phyloP scores from a whole-genome alignment of 1,140 invertebrate genomes.

The Polyergus mexicanus region DNA sequence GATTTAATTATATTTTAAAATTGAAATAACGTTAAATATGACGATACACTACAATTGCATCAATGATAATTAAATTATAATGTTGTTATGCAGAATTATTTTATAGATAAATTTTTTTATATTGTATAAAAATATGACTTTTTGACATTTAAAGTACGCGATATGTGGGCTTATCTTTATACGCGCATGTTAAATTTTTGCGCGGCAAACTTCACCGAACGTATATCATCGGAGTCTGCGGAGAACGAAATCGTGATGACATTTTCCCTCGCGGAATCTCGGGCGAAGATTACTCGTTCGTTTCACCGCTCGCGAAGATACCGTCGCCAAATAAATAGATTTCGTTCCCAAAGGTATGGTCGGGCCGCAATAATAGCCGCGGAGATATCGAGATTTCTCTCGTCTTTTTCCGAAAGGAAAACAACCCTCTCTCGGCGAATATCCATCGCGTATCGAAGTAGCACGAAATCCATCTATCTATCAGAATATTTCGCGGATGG shows the following conservation, averaged over 20 bases:
- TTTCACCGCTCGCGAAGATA: conserved; percentile 46
- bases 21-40: background rate
- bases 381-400: conserved; percentile 20
- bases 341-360: background rate
- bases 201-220: background rate
- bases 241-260: conserved; percentile 26
- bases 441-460: conserved; percentile 42
- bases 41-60: background rate
- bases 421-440: conserved; percentile 28
- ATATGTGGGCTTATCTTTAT: conserved; percentile 9
- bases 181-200: background rate
- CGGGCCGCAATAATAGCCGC: conserved; percentile 35
- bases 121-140: background rate
- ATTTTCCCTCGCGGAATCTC: conserved; percentile 43
- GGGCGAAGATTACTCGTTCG: conserved; percentile 39
- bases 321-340: conserved; percentile 56
- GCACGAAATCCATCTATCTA: conserved; percentile 23
- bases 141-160: background rate
- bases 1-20: background rate
- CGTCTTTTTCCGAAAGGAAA: conserved; percentile 35
- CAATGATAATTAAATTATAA: background rate
- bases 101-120: background rate
- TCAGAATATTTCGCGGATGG: conserved; percentile 45
- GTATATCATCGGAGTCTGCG: background rate
- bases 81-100: background rate